Evolutionary conservation across 2,113 vertebrate genomes (phyloP).

Genomic region (Panurus biarmicus): DNA sequence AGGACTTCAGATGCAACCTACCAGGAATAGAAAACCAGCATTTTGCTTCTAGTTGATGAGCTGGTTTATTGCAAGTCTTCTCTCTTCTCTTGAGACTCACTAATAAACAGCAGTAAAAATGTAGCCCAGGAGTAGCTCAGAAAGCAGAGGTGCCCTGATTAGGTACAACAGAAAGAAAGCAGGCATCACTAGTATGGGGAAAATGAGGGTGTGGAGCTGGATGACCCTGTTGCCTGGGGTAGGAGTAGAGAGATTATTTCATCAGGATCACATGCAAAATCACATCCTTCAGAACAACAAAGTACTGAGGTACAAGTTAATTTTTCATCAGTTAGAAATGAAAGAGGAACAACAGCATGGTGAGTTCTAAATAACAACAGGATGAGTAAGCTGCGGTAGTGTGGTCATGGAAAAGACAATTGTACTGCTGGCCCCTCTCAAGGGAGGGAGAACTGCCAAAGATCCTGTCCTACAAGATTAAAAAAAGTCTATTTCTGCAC

Average conservation of each 20-base stretch:
- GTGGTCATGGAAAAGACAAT: background rate
- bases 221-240: background rate
- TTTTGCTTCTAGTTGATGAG: background rate
- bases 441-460: background rate
- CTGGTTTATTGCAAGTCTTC: background rate
- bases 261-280: background rate
- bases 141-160: background rate
- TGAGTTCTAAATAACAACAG: background rate
- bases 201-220: background rate
- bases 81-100: background rate
- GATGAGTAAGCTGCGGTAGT: background rate
- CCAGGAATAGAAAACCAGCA: background rate
- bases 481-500: background rate
- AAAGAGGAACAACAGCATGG: background rate
- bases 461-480: background rate
- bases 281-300: background rate
- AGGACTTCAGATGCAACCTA: background rate
- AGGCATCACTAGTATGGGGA: background rate
- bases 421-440: background rate
- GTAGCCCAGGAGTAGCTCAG: background rate
- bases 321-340: slow-evolving; percentile 7
- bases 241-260: background rate
- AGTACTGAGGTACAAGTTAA: background rate
- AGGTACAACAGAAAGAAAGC: background rate
- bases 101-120: background rate